These are phyloP conservation scores for Dendrocincla tyrannina DNA, from an alignment of 2,797 vertebrate species.

Conservation along the genomic window DNA sequence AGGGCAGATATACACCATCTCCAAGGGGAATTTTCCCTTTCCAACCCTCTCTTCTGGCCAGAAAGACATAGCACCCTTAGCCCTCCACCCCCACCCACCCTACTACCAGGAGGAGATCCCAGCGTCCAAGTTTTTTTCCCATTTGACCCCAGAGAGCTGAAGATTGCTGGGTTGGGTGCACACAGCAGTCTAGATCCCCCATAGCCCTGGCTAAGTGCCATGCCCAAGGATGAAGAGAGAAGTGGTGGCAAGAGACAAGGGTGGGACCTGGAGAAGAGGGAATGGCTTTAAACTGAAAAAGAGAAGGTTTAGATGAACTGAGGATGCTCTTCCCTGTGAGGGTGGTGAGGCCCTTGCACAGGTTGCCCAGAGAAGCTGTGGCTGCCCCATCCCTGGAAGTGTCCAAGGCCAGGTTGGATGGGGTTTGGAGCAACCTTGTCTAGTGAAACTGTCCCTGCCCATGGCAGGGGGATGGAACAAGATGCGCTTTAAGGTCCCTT, in stretches of 20 bases:
- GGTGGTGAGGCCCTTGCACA: neutral
- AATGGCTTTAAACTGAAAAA: neutral
- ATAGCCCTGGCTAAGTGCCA: neutral
- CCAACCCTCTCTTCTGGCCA: neutral
- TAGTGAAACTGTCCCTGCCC: neutral
- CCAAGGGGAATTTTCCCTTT: neutral
- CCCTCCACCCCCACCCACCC: neutral
- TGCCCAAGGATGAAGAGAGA: neutral
- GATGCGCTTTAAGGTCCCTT: neutral
- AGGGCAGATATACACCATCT: neutral
- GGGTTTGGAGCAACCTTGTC: neutral
- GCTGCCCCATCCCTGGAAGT: neutral
- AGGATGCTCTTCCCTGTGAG: neutral
- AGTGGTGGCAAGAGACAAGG: accelerated
- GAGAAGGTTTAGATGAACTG: neutral
- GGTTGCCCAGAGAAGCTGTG: neutral
- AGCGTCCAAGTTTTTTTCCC: neutral
- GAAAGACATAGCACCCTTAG: neutral
- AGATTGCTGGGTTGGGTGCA: accelerated
- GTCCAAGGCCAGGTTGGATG: accelerated
- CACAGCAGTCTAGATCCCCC: accelerated
- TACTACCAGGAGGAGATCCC: neutral
- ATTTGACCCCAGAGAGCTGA: neutral
- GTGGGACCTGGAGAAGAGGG: neutral
- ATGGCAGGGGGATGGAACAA: neutral